These are phyloP conservation scores for Yponomeuta evonymella DNA, from an alignment of 2,888 invertebrate species.

Conservation along the genomic window DNA sequence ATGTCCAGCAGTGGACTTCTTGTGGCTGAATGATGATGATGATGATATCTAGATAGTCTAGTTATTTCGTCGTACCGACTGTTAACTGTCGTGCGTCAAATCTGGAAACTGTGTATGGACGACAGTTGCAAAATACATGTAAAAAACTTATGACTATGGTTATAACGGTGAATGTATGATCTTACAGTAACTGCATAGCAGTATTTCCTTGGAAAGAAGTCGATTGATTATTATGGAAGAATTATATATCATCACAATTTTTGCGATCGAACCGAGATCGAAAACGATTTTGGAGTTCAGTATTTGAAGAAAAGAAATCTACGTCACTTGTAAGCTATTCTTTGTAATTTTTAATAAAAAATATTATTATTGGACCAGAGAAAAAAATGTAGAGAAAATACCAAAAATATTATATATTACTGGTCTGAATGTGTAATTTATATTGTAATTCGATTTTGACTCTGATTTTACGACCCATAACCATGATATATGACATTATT, in stretches of 20 bases:
- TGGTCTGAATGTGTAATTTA: constrained; percentile 8
- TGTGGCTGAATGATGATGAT: no score
- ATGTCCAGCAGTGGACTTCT: no score
- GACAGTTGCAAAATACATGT: no score
- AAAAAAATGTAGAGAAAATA: background rate
- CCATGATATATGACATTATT: constrained; percentile 44
- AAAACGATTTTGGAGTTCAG: background rate
- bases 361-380: background rate
- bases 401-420: constrained; percentile 2
- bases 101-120: no score
- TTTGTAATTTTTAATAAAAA: background rate
- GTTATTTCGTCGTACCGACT: no score
- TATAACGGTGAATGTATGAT: no score
- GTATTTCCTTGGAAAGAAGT: no score
- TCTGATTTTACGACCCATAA: constrained; percentile 59
- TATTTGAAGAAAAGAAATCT: background rate
- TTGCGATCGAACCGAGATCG: background rate
- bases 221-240: no score
- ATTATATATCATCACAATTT: background rate
- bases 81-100: no score
- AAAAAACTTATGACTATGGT: no score
- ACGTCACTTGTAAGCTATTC: background rate
- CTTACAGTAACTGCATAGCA: no score
- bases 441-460: constrained; percentile 41
- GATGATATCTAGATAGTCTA: no score